Percentiles rank a stretch among this genome's conserved stretches.
These are phyloP conservation scores for Parnassius mnemosyne DNA, from an alignment of 2,888 invertebrate species.

Conservation along the genomic window DNA sequence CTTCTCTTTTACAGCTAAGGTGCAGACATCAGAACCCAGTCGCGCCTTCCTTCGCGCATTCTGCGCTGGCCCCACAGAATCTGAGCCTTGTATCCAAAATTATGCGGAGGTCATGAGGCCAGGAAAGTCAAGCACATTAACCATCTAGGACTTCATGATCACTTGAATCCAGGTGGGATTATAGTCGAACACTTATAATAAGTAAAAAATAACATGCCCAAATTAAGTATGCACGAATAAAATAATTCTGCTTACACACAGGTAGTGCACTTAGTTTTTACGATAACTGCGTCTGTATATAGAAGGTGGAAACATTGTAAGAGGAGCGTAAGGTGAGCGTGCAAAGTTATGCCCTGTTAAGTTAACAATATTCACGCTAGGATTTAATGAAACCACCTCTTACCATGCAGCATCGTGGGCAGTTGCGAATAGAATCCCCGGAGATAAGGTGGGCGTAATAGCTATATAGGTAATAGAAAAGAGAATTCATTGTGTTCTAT, in stretches of 20 bases:
- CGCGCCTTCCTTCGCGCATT: too few relatives aligned
- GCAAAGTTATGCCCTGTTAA: constrained; percentile 44
- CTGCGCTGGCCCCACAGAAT: too few relatives aligned
- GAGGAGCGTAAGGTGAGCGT: constrained; percentile 38
- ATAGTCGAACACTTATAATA: too few relatives aligned
- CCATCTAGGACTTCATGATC: too few relatives aligned
- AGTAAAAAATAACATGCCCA: too few relatives aligned
- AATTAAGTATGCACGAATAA: neutral
- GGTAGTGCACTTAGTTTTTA: constrained; percentile 60
- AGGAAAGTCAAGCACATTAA: too few relatives aligned
- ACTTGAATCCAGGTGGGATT: too few relatives aligned
- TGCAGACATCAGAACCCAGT: too few relatives aligned
- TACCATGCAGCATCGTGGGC: constrained; percentile 43
- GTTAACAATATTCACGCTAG: constrained; percentile 45
- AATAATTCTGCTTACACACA: constrained; percentile 41
- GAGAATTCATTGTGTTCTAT: constrained; percentile 31
- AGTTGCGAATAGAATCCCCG: constrained; percentile 40
- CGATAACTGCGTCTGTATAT: constrained; percentile 59
- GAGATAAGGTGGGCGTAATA: constrained; percentile 34
- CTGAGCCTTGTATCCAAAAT: too few relatives aligned
- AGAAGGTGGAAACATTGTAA: constrained; percentile 49
- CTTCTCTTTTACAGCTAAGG: too few relatives aligned
- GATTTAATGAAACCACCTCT: constrained; percentile 51
- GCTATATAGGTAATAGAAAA: constrained; percentile 37
- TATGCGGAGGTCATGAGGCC: too few relatives aligned